Evolutionary conservation across 2,888 invertebrate genomes (phyloP).

Genomic region (Silvanus unidentatus): DNA sequence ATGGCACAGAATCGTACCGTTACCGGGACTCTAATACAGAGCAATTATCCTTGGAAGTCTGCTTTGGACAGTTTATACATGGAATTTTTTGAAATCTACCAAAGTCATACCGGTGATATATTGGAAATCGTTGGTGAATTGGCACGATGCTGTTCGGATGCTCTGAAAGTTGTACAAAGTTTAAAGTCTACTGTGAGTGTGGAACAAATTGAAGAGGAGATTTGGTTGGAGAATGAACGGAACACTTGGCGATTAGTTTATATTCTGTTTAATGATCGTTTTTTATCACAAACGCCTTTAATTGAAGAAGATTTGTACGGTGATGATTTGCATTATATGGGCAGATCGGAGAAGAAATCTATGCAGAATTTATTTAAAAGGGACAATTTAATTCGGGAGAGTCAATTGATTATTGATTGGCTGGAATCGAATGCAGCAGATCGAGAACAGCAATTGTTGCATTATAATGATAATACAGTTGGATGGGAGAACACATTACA

Average conservation of each 20-base stretch:
- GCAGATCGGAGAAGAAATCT: slow-evolving; percentile 56
- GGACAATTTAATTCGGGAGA: slow-evolving; percentile 55
- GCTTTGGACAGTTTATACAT: slow-evolving; percentile 39
- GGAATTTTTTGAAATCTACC: slow-evolving; percentile 43
- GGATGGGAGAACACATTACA: slow-evolving; percentile 91
- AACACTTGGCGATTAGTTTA: slow-evolving; percentile 84
- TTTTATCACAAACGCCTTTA: slow-evolving; percentile 44
- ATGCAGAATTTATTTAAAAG: slow-evolving; percentile 54
- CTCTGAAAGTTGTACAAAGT: slow-evolving; percentile 38
- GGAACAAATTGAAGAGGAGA: slow-evolving; percentile 30
- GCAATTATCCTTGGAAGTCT: slow-evolving; percentile 36
- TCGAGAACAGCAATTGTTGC: slow-evolving; percentile 50
- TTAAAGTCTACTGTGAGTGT: slow-evolving; percentile 38
- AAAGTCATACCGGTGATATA: slow-evolving; percentile 37
- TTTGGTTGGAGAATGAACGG: slow-evolving; percentile 72
- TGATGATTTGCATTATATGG: slow-evolving; percentile 33
- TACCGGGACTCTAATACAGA: slow-evolving; percentile 35
- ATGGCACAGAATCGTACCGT: slow-evolving; percentile 28
- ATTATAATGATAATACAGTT: slow-evolving; percentile 75
- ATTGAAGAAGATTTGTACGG: slow-evolving; percentile 32
- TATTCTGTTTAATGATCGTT: slow-evolving; percentile 75
- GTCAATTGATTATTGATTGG: slow-evolving; percentile 89
- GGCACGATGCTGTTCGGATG: slow-evolving; percentile 42
- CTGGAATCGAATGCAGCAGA: slow-evolving; percentile 74
- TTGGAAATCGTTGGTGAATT: slow-evolving; percentile 40